phyloP scores from a whole-genome alignment of 2,113 vertebrate species.

The Phyllopteryx taeniolatus region DNA sequence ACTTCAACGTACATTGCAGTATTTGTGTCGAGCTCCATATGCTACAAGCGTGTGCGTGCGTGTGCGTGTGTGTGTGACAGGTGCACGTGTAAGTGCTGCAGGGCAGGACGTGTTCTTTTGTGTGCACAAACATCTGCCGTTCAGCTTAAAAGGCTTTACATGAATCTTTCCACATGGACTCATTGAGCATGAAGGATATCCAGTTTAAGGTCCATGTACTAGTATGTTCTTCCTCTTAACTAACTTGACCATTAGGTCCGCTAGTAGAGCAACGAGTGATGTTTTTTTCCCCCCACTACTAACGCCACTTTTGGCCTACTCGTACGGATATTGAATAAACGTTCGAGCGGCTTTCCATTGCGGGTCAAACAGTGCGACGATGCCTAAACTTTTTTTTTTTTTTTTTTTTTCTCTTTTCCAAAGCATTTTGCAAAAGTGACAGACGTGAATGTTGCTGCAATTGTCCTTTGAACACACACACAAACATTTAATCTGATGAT shows the following conservation, averaged over 20 bases:
- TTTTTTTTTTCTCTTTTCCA: too few species aligned
- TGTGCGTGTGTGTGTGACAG: background rate
- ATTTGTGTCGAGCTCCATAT: background rate
- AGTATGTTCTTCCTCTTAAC: background rate
- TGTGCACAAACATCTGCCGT: background rate
- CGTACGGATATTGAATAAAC: too few species aligned
- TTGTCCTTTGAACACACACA: too few species aligned
- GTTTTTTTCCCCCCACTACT: background rate
- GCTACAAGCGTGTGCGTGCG: background rate
- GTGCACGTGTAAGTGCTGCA: background rate
- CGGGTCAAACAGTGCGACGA: too few species aligned
- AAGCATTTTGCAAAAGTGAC: too few species aligned
- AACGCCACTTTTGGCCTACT: background rate
- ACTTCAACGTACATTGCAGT: background rate
- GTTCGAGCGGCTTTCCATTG: too few species aligned
- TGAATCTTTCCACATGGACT: slow-evolving; percentile 1
- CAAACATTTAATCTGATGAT: too few species aligned
- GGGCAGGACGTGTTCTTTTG: background rate
- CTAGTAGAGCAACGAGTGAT: background rate
- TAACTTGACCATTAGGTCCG: background rate
- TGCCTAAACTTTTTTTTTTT: too few species aligned
- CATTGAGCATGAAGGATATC: background rate
- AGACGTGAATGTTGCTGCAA: too few species aligned
- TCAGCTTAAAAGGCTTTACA: background rate
- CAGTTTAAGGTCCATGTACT: background rate